These are phyloP conservation scores for Leptinotarsa haldemani DNA, from an alignment of 2,888 invertebrate species.

Conservation along the genomic window DNA sequence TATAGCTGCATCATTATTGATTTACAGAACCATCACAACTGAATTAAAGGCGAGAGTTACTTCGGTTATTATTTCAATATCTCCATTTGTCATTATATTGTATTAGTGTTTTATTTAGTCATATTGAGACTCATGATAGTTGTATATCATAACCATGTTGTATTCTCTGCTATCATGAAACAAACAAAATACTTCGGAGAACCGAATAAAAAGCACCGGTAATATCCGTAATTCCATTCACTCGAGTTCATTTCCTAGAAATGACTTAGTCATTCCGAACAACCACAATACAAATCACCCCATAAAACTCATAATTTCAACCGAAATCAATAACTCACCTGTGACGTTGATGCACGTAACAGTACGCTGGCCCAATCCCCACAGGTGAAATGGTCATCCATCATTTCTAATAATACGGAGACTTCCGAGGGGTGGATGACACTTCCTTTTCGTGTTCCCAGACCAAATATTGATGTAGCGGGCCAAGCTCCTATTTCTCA, in stretches of 20 bases:
- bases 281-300: conserved; percentile 10
- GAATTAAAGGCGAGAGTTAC: no score
- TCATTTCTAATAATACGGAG: conserved; percentile 18
- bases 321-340: conserved; percentile 5
- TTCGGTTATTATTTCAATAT: no score
- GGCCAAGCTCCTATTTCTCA: conserved; percentile 34
- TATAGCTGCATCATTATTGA: no score
- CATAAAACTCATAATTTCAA: neutral
- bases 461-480: conserved; percentile 38
- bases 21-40: no score
- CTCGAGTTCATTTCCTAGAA: neutral
- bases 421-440: conserved; percentile 30
- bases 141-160: no score
- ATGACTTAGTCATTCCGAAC: neutral
- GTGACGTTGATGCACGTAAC: conserved; percentile 5
- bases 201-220: neutral
- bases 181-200: neutral
- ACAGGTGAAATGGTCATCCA: conserved; percentile 18
- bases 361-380: conserved; percentile 8
- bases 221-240: neutral
- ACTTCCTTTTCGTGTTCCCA: conserved; percentile 35
- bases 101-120: no score
- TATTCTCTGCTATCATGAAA: no score
- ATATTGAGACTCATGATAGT: no score
- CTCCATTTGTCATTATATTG: no score